Evolutionary conservation across 2,113 vertebrate species (phyloP), one percentile per base, ranked within the genome.

Genomic region (Hydrochoerus hydrochaeris): DNA sequence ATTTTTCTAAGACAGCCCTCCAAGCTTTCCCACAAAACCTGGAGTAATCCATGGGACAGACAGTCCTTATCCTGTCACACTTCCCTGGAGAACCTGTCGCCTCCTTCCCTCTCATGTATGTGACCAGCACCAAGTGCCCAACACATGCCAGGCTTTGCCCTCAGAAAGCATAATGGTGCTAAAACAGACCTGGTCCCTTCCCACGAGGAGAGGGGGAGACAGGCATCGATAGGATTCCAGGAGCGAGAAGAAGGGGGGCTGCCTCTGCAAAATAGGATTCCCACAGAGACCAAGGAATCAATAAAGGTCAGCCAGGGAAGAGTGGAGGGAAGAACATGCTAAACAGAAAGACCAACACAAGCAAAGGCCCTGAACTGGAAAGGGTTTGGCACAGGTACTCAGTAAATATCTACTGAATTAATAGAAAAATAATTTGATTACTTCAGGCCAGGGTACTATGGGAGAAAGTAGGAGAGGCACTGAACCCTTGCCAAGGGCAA

Each of bases 201-300:
- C 58, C n/a, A 4, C 0, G 0, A 46, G 49, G 49, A 63, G 57
- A 60, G 19, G 1, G 17, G 41, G 20, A 44, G 52, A 32, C 14
- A n/a, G 32, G 28, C 54, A 60, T 38, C 58, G 30, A 49, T 35
- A 63, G 49, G 35, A 58, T 16, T 11, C 65, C 26, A 22, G 26
- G 19, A 60, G 17, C 91, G 89, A 44, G 28, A 54, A 73, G 44
- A 54, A 22, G 35, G 17, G 58, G 24, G 54, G 22, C 26, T 26
- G 41, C 73, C 54, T 30, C 24, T 17, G 83, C 44, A 67, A 85
- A 85, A 88, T 30, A 83, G 19, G 16, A 75, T 46, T 88, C 89
- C 54, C 60, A 54, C 88, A 80, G 88, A 88, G 88, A 73, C 52
- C 22, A 7, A 85, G 94, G n/a, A 57, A 35, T 78, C 85, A n/a